Conservation (phyloP, 2,888 invertebrate genomes). For the Vesta saturnalis region DNA sequence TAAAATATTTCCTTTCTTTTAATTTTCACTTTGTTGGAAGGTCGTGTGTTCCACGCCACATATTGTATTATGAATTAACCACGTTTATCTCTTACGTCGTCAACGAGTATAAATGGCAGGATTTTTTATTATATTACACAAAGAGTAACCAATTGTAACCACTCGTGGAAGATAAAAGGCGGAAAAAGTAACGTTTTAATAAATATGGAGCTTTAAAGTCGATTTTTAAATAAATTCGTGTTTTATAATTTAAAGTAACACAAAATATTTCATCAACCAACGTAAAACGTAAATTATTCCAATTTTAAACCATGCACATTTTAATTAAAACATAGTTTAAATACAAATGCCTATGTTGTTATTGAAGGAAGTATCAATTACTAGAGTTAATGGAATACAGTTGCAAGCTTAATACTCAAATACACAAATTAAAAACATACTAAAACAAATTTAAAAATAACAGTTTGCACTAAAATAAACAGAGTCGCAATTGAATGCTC, state of each 20-base stretch:
- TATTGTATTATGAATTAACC: too few relatives aligned
- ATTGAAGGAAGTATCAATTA: conserved; percentile 1
- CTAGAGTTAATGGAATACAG: not conserved
- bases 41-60: too few relatives aligned
- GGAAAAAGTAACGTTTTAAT: not conserved
- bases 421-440: conserved; percentile 4
- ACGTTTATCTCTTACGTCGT: too few relatives aligned
- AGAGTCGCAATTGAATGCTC: not conserved
- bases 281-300: not conserved
- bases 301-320: not conserved
- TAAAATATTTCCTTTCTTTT: too few relatives aligned
- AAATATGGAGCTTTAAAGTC: not conserved
- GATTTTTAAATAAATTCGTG: not conserved
- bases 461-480: not conserved
- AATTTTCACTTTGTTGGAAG: too few relatives aligned
- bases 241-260: not conserved
- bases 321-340: not conserved
- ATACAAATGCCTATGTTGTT: not conserved
- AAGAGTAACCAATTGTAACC: too few relatives aligned
- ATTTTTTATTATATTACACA: too few relatives aligned
- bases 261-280: not conserved
- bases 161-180: not conserved
- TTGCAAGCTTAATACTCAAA: not conserved
- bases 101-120: too few relatives aligned
- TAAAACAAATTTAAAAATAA: conserved; percentile 3